phyloP scores from a whole-genome alignment of 2,113 vertebrate genomes.

The Protobothrops mucrosquamatus region DNA sequence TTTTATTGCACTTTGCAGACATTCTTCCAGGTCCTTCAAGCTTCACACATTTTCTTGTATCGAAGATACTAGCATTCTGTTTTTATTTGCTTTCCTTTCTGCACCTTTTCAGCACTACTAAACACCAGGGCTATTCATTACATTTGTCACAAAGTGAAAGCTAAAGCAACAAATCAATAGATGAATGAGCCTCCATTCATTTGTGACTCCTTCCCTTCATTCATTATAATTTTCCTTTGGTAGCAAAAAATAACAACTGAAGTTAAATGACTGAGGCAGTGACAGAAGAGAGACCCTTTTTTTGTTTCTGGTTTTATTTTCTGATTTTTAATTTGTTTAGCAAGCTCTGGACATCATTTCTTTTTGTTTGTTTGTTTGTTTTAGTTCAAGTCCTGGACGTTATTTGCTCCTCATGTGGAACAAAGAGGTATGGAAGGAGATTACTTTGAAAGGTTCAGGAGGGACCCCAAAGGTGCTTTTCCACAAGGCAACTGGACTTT shows the following conservation, averaged over 20 bases:
- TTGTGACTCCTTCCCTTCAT: neutral
- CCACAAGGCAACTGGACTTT: too few relatives aligned
- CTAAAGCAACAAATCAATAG: neutral
- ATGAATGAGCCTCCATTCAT: neutral
- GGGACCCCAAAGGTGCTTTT: too few relatives aligned
- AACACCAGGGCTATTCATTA: neutral
- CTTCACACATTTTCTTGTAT: neutral
- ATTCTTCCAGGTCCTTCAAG: neutral
- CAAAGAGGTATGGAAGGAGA: neutral
- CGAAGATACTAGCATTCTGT: neutral
- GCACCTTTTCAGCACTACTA: neutral
- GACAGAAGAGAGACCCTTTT: neutral
- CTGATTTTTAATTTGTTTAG: neutral
- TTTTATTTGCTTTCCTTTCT: neutral
- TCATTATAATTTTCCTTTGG: neutral
- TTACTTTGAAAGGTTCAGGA: neutral
- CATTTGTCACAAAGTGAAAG: neutral
- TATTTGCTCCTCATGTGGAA: neutral
- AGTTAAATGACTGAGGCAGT: neutral
- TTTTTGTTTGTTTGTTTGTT: neutral
- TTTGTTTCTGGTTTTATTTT: neutral
- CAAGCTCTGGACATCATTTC: neutral
- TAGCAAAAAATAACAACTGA: neutral
- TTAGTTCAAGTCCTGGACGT: neutral
- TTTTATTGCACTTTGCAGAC: neutral